phyloP scores from a whole-genome alignment of 2,888 invertebrate species.

The Tupiocoris notatus region DNA sequence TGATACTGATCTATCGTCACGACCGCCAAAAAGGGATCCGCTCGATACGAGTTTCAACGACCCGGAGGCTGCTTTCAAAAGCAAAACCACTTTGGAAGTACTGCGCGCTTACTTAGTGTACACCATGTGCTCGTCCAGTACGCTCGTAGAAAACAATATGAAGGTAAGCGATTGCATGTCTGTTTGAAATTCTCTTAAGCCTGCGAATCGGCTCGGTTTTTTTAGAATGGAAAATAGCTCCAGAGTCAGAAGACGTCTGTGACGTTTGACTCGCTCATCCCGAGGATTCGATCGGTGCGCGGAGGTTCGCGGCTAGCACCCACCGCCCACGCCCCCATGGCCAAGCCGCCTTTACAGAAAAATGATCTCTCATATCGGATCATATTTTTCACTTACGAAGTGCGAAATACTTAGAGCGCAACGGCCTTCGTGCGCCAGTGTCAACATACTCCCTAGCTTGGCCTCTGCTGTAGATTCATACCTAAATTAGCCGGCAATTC shows the following conservation, averaged over 20 bases:
- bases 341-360: background rate
- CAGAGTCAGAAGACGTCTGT: background rate
- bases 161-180: no score
- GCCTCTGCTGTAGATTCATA: no score
- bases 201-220: no score
- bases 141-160: constrained; percentile 87
- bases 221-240: no score
- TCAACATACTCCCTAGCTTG: no score
- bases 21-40: constrained; percentile 58
- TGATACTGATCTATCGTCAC: constrained; percentile 3
- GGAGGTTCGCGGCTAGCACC: background rate
- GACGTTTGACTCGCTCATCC: background rate
- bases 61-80: constrained; percentile 88
- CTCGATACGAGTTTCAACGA: constrained; percentile 84
- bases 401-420: no score
- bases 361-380: no score
- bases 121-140: constrained; percentile 81
- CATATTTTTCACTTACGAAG: no score
- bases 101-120: constrained; percentile 88
- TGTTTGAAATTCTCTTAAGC: no score
- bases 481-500: no score
- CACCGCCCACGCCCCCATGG: background rate
- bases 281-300: background rate
- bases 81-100: constrained; percentile 91
- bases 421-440: no score